phyloP scores from a whole-genome alignment of 2,113 vertebrate genomes.

The Thamnophis sirtalis region DNA sequence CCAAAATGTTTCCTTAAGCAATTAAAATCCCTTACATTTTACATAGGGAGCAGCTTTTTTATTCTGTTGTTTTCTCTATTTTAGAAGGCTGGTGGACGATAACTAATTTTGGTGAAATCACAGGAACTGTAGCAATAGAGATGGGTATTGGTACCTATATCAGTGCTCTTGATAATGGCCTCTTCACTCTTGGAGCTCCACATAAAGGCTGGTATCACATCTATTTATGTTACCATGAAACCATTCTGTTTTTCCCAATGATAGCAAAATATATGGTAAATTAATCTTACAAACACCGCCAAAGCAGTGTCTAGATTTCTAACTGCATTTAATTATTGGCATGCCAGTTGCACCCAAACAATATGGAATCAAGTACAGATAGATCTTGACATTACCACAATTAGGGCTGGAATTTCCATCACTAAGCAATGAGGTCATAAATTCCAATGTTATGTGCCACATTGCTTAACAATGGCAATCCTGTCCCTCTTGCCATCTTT shows the following conservation, averaged over 20 bases:
- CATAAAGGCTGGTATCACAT: conserved; percentile 73
- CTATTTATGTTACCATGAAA: not conserved
- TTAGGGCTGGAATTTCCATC: not conserved
- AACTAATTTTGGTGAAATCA: conserved; percentile 84
- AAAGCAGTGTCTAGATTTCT: not conserved
- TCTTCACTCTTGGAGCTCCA: conserved; percentile 91
- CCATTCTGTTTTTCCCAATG: not conserved
- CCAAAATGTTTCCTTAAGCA: not conserved
- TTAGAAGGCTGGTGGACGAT: conserved; percentile 91
- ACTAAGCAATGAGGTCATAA: not conserved
- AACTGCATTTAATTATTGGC: not conserved
- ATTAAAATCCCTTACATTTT: not conserved
- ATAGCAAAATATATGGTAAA: not conserved
- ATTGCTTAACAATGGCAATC: not conserved
- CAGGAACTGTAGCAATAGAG: conserved; percentile 89
- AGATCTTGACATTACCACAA: not conserved
- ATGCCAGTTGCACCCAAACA: not conserved
- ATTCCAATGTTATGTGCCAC: not conserved
- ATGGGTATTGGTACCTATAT: conserved; percentile 91
- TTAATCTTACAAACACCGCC: not conserved
- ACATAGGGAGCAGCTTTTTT: not conserved
- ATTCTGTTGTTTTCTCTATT: conserved; percentile 15
- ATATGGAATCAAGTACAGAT: not conserved
- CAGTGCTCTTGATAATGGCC: conserved; percentile 91
- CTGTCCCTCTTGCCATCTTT: not conserved